These are phyloP conservation scores for Spodoptera littoralis DNA, from an alignment of 2,888 invertebrate species.

Conservation along the genomic window DNA sequence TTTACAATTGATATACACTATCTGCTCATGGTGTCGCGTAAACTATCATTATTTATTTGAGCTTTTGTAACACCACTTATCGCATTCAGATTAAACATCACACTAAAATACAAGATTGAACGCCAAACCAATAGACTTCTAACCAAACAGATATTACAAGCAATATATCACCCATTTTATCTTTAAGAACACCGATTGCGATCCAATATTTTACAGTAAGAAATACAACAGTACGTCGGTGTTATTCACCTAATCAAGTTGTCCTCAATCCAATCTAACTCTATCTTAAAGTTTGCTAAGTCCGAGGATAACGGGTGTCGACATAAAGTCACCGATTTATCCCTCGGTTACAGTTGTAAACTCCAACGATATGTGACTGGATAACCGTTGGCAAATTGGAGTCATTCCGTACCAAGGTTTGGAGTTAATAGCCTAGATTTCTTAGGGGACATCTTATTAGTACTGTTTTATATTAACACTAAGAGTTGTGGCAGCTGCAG, in stretches of 20 bases:
- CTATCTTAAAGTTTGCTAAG: slow-evolving; percentile 38
- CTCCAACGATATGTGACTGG: slow-evolving; percentile 48
- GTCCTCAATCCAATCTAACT: slow-evolving; percentile 56
- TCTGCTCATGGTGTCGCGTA: too few relatives aligned
- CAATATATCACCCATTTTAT: slow-evolving; percentile 35
- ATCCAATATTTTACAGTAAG: slow-evolving; percentile 29
- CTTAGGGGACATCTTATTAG: slow-evolving; percentile 23
- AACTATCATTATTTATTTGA: too few relatives aligned
- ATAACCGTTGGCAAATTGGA: slow-evolving; percentile 49
- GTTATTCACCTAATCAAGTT: slow-evolving; percentile 55
- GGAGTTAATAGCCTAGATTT: slow-evolving; percentile 36
- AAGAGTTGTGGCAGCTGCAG: slow-evolving; percentile 9
- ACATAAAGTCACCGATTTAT: slow-evolving; percentile 55
- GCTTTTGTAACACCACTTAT: too few relatives aligned
- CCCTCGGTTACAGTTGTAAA: slow-evolving; percentile 42
- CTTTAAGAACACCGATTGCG: slow-evolving; percentile 7
- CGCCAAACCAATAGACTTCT: too few relatives aligned
- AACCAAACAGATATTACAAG: slow-evolving; percentile 17
- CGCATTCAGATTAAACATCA: too few relatives aligned
- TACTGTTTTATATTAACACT: slow-evolving; percentile 19
- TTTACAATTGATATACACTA: too few relatives aligned
- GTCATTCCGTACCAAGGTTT: slow-evolving; percentile 40
- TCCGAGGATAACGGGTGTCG: slow-evolving; percentile 50
- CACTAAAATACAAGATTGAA: too few relatives aligned
- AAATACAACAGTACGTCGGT: slow-evolving; percentile 33